Evolutionary conservation across 2,113 vertebrate genomes (phyloP).

Genomic region (Odocoileus virginianus): DNA sequence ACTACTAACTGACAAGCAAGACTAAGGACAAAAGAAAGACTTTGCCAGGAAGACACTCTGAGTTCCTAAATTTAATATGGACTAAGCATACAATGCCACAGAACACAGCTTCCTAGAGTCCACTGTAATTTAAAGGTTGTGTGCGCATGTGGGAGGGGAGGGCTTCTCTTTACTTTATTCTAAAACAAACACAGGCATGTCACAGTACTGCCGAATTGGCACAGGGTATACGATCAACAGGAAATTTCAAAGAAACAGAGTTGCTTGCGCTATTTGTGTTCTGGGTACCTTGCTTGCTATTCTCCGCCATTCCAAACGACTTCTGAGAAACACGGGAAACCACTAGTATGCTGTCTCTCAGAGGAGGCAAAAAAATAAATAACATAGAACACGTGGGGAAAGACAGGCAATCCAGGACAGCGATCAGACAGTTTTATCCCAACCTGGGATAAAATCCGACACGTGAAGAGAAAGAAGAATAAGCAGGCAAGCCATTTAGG

Average conservation of each 20-base stretch:
- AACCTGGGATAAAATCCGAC: not conserved
- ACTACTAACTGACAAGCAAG: not conserved
- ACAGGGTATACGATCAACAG: not conserved
- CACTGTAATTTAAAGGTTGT: not conserved
- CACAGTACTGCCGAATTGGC: not conserved
- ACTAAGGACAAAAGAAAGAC: not conserved
- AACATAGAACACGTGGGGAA: not conserved
- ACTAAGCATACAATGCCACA: not conserved
- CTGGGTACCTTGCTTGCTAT: not conserved
- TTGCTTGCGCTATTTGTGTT: not conserved
- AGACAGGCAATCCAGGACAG: not conserved
- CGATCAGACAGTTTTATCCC: not conserved
- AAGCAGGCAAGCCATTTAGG: not conserved
- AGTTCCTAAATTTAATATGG: constrained; percentile 7
- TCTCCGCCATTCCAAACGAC: not conserved
- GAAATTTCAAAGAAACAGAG: constrained; percentile 10
- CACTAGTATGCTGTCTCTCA: not conserved
- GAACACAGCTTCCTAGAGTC: not conserved
- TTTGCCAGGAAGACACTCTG: not conserved
- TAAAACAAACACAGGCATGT: not conserved
- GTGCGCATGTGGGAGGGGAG: not conserved
- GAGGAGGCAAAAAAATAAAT: constrained; percentile 30
- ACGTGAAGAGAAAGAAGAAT: not conserved
- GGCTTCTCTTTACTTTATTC: not conserved
- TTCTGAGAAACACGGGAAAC: not conserved